phyloP scores from a whole-genome alignment of 2,113 vertebrate species.

The Chrysochloris asiatica region DNA sequence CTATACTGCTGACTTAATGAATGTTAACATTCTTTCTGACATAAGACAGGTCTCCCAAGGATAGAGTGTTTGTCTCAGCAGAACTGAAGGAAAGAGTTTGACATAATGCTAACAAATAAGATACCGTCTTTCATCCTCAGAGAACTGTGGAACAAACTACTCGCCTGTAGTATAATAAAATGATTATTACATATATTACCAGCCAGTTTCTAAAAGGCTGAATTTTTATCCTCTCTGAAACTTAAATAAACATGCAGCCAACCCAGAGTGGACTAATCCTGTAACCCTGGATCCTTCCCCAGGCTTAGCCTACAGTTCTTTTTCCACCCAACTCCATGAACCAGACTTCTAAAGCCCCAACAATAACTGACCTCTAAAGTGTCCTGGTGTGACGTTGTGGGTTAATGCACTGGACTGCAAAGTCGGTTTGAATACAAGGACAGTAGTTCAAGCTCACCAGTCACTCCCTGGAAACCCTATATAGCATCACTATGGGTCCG shows the following conservation, averaged over 20 bases:
- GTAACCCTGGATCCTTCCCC: neutral
- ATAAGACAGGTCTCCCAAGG: neutral
- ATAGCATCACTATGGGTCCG: too few species aligned
- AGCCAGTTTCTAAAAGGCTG: neutral
- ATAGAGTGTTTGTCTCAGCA: neutral
- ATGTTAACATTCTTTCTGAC: neutral
- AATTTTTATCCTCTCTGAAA: neutral
- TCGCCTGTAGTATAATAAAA: neutral
- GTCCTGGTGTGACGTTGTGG: too few species aligned
- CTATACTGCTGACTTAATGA: neutral
- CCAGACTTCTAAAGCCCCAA: neutral
- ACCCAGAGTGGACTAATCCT: neutral
- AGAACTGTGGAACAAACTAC: neutral
- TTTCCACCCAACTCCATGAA: too few species aligned
- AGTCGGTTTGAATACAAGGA: too few species aligned
- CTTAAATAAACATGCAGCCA: neutral
- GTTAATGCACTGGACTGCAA: too few species aligned
- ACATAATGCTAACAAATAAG: neutral
- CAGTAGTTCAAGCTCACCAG: too few species aligned
- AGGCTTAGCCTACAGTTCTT: too few species aligned
- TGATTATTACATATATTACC: neutral
- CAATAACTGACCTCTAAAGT: neutral
- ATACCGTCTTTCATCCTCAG: neutral
- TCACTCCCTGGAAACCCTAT: too few species aligned
- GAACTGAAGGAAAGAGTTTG: neutral